Percentiles rank a stretch among this genome's conserved stretches.
These are phyloP conservation scores for Caenorhabditis afra DNA, from an alignment of 2,888 invertebrate species.

Conservation along the genomic window DNA sequence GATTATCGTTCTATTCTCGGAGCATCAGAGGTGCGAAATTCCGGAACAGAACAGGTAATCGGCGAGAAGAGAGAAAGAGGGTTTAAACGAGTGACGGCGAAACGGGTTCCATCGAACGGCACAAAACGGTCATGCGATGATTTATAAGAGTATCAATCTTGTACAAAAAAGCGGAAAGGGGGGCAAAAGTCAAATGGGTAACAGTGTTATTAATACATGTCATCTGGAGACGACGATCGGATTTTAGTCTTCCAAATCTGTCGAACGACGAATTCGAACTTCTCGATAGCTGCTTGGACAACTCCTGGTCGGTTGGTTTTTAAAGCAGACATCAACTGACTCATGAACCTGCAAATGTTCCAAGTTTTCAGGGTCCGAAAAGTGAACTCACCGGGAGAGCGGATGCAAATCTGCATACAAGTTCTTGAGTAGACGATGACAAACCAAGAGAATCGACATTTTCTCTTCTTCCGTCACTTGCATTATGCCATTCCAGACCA, in stretches of 20 bases:
- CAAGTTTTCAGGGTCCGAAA: too few species aligned
- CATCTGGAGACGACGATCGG: too few species aligned
- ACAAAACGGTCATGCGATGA: background rate
- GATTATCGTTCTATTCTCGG: constrained; percentile 49
- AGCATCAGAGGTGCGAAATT: constrained; percentile 24
- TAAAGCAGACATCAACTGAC: background rate
- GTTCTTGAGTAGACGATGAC: constrained; percentile 19
- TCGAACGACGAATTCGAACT: background rate
- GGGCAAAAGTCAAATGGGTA: too few species aligned
- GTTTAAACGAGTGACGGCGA: constrained; percentile 5
- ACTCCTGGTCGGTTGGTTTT: background rate
- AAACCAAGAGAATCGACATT: constrained; percentile 1
- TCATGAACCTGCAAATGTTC: background rate
- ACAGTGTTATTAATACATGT: too few species aligned
- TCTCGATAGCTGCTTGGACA: background rate
- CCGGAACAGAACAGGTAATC: constrained; percentile 48
- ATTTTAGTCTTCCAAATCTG: constrained; percentile 4
- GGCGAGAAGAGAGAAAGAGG: constrained; percentile 18
- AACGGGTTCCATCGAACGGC: background rate
- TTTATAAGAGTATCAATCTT: background rate
- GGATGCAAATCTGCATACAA: constrained; percentile 50
- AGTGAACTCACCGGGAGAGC: constrained; percentile 8
- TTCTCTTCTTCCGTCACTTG: constrained; percentile 18
- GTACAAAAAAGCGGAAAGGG: background rate
- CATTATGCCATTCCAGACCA: constrained; percentile 12